These are phyloP conservation scores for Hemiprocne comata DNA, from an alignment of 2,113 vertebrate genomes.

Conservation along the genomic window DNA sequence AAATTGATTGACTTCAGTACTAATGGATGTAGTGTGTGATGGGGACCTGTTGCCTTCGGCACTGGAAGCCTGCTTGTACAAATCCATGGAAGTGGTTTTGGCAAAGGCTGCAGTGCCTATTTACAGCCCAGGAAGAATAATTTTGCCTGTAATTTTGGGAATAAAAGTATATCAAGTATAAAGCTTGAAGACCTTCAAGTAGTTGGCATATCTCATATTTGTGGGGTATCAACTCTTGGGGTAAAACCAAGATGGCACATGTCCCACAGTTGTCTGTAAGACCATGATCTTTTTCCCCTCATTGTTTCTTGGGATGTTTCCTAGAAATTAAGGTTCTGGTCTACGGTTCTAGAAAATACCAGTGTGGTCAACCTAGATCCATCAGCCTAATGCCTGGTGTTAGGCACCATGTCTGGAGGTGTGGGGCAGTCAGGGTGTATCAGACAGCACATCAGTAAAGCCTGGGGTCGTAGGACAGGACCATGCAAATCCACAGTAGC, in stretches of 20 bases:
- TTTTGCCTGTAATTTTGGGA: not conserved
- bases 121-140: not conserved
- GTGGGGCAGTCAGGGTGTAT: accelerated
- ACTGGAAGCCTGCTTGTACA: not conserved
- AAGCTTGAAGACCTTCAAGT: not conserved
- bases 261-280: not conserved
- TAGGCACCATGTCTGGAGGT: not conserved
- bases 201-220: not conserved
- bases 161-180: not conserved
- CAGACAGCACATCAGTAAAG: no score
- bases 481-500: not conserved
- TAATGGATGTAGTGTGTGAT: not conserved
- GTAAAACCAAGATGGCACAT: not conserved
- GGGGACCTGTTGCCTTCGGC: not conserved
- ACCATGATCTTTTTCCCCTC: accelerated
- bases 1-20: not conserved
- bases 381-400: not conserved
- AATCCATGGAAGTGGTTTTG: not conserved
- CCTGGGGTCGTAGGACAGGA: not conserved
- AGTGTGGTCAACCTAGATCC: not conserved
- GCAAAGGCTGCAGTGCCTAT: not conserved
- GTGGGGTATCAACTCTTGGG: not conserved
- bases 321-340: not conserved
- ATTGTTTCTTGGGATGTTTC: not conserved
- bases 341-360: not conserved